Evolutionary conservation across 2,888 invertebrate species (phyloP).

Genomic region (Thelaira solivaga): DNA sequence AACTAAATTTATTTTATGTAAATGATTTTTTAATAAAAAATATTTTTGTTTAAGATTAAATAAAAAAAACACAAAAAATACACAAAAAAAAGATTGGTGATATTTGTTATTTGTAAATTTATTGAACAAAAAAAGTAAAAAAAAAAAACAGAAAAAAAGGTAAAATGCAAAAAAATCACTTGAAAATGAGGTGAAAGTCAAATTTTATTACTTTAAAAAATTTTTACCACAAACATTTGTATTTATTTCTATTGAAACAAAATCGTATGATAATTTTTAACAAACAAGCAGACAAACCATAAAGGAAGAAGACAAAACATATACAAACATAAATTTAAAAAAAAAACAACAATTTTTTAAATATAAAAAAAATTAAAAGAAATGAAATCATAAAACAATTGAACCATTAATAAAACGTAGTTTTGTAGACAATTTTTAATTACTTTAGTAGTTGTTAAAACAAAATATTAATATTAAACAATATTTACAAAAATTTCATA

Average conservation of each 20-base stretch:
- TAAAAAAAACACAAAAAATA: conserved; percentile 55
- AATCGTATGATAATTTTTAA: conserved; percentile 35
- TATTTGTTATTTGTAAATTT: conserved; percentile 63
- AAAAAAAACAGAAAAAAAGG: conserved; percentile 23
- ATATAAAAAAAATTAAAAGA: conserved; percentile 18
- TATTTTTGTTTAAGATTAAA: conserved; percentile 40
- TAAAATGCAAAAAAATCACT: conserved; percentile 30
- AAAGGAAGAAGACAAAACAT: conserved; percentile 17
- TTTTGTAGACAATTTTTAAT: conserved; percentile 63
- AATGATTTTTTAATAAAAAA: conserved; percentile 44
- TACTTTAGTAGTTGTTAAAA: conserved; percentile 61
- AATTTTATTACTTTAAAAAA: conserved; percentile 26
- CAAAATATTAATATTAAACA: conserved; percentile 45
- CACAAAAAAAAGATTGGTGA: conserved; percentile 60
- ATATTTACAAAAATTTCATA: conserved; percentile 60
- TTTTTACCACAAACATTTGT: conserved; percentile 32
- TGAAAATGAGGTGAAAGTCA: neutral
- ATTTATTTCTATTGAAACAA: conserved; percentile 48
- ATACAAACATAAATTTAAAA: conserved; percentile 2
- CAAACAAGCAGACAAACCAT: conserved; percentile 35
- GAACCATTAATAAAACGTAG: conserved; percentile 60
- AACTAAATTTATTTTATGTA: conserved; percentile 48
- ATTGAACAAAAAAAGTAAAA: conserved; percentile 29
- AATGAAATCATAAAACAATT: conserved; percentile 40
- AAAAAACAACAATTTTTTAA: conserved; percentile 27